phyloP scores from a whole-genome alignment of 2,888 invertebrate species.

The Caradrina clavipalpis region DNA sequence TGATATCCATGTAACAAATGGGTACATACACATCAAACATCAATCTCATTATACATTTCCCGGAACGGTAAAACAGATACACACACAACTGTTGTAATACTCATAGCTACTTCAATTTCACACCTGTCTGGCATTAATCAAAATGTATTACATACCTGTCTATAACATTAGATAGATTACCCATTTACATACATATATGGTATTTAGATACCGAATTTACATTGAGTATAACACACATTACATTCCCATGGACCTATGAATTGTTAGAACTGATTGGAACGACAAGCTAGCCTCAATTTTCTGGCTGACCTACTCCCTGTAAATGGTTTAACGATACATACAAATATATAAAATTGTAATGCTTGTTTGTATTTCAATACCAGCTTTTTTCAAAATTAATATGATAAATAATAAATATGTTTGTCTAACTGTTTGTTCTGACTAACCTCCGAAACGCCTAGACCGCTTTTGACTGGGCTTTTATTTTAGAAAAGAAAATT shows the following conservation, averaged over 20 bases:
- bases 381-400: too few species aligned
- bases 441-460: too few species aligned
- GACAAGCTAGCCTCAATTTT: too few species aligned
- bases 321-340: too few species aligned
- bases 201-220: slow-evolving; percentile 47
- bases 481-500: too few species aligned
- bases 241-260: slow-evolving; percentile 12
- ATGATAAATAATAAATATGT: too few species aligned
- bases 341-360: too few species aligned
- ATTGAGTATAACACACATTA: slow-evolving; percentile 21
- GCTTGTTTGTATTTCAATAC: too few species aligned
- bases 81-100: slow-evolving; percentile 37
- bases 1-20: background rate
- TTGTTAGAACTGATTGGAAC: too few species aligned
- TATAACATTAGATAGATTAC: slow-evolving; percentile 53
- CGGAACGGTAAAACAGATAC: slow-evolving; percentile 26
- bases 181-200: slow-evolving; percentile 46
- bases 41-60: slow-evolving; percentile 18
- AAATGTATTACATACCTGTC: slow-evolving; percentile 61
- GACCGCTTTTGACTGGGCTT: too few species aligned
- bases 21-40: slow-evolving; percentile 10
- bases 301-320: background rate
- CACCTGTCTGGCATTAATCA: slow-evolving; percentile 70
- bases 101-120: slow-evolving; percentile 70
- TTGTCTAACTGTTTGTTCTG: too few species aligned